Evolutionary conservation across 2,888 invertebrate species (phyloP).

Genomic region (Agrilus mali): DNA sequence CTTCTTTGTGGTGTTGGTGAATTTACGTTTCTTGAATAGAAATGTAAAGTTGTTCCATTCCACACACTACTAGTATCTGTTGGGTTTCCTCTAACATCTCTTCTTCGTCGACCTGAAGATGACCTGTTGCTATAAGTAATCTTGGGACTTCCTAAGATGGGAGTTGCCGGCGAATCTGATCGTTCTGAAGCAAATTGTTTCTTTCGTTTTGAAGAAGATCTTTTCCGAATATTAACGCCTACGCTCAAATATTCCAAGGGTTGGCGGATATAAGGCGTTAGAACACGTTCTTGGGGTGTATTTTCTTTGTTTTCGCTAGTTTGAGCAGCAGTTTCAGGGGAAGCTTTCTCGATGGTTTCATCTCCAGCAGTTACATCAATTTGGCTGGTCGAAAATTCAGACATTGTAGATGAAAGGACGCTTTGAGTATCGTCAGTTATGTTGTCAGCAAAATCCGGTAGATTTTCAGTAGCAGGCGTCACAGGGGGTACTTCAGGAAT

Average conservation of each 20-base stretch:
- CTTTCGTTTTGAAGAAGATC: conserved; percentile 50
- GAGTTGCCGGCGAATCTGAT: conserved; percentile 57
- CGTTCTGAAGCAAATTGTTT: conserved; percentile 50
- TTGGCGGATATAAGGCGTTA: conserved; percentile 57
- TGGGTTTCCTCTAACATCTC: conserved; percentile 40
- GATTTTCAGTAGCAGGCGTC: conserved; percentile 52
- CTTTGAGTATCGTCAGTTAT: conserved; percentile 63
- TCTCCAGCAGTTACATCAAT: conserved; percentile 50
- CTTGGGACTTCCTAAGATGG: conserved; percentile 44
- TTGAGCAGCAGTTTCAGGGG: conserved; percentile 31
- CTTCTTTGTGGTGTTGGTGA: conserved; percentile 46
- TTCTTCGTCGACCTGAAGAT: conserved; percentile 31
- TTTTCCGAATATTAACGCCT: conserved; percentile 53
- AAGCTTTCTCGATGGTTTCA: conserved; percentile 40
- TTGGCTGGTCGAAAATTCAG: conserved; percentile 57
- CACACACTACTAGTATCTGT: conserved; percentile 35
- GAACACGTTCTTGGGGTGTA: conserved; percentile 36
- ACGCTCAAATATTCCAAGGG: conserved; percentile 64
- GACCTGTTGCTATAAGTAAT: conserved; percentile 46
- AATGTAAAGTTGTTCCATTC: conserved; percentile 60
- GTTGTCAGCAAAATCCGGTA: conserved; percentile 39
- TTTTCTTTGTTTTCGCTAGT: conserved; percentile 25
- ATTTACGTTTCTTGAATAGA: conserved; percentile 40
- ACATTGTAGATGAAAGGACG: conserved; percentile 62
- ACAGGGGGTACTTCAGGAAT: conserved; percentile 51